Percentiles rank a stretch among this genome's conserved stretches.
Evolutionary conservation across 2,797 vertebrate species (phyloP).

Genomic region (Chrysocyon brachyurus): DNA sequence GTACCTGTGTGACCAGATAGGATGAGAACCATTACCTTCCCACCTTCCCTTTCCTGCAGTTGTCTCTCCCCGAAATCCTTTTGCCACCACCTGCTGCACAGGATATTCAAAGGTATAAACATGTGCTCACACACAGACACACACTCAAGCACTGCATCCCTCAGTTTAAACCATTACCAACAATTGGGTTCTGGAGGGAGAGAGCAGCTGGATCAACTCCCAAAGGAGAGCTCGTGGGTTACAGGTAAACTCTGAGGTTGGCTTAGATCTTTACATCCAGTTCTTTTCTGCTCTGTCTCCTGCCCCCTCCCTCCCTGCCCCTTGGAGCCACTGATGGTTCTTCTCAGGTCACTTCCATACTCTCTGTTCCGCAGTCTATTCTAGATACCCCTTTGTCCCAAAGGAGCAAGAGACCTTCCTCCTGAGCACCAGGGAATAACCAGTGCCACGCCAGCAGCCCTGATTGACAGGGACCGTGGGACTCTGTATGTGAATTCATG

Average conservation of each 20-base stretch:
- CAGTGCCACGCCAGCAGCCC: no score
- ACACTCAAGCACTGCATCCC: background rate
- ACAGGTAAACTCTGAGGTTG: background rate
- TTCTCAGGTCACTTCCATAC: background rate
- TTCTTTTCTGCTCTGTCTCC: background rate
- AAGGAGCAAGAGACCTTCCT: background rate
- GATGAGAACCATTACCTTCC: background rate
- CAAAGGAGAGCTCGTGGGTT: background rate
- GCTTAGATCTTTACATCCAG: background rate
- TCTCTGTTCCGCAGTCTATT: background rate
- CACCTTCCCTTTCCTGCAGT: background rate
- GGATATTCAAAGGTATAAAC: rapidly evolving
- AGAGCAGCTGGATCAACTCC: background rate
- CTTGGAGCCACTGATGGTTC: background rate
- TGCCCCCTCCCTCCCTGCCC: background rate
- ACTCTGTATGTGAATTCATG: background rate
- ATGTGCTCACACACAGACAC: background rate
- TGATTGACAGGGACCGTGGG: background rate
- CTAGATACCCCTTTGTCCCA: background rate
- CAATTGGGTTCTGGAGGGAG: background rate
- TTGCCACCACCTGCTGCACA: background rate
- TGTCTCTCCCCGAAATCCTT: background rate
- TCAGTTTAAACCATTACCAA: no score
- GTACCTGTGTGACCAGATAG: background rate
- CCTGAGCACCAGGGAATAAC: background rate